Evolutionary conservation across 2,888 invertebrate species (phyloP).

Genomic region (Tenthredo livida): DNA sequence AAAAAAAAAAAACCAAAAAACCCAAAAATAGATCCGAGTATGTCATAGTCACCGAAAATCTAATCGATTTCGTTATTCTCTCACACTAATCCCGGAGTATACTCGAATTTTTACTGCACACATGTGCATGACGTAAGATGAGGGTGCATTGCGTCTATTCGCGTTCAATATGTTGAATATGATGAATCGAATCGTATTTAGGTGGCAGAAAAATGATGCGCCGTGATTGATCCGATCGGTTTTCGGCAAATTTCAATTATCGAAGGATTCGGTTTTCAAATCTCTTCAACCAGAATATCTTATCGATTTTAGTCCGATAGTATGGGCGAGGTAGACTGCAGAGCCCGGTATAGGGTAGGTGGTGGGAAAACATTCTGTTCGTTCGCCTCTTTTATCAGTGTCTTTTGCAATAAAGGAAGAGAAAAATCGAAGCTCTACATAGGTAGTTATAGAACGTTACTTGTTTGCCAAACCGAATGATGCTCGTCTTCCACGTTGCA

Average conservation of each 20-base stretch:
- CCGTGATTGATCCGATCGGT: not conserved
- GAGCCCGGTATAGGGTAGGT: not conserved
- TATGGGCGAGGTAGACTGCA: not conserved
- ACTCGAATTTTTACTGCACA: too few relatives aligned
- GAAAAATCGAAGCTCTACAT: not conserved
- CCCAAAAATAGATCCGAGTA: too few relatives aligned
- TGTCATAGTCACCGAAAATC: too few relatives aligned
- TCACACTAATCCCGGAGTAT: too few relatives aligned
- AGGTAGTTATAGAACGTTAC: not conserved
- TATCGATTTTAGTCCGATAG: not conserved
- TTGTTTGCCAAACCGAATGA: conserved; percentile 1
- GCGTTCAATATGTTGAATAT: not conserved
- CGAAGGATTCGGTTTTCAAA: not conserved
- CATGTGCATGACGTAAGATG: too few relatives aligned
- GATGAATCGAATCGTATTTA: not conserved
- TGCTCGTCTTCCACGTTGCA: not conserved
- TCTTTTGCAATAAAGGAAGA: not conserved
- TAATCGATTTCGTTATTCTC: too few relatives aligned
- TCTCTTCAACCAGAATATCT: not conserved
- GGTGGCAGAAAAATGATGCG: not conserved
- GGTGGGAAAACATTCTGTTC: not conserved
- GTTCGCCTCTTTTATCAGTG: not conserved
- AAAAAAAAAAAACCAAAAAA: too few relatives aligned
- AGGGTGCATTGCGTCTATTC: not conserved
- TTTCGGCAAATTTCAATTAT: not conserved